Evolutionary conservation across 64 coral and sea anemone genomes (phyloP).

Genomic region (Platygyra sinensis): DNA sequence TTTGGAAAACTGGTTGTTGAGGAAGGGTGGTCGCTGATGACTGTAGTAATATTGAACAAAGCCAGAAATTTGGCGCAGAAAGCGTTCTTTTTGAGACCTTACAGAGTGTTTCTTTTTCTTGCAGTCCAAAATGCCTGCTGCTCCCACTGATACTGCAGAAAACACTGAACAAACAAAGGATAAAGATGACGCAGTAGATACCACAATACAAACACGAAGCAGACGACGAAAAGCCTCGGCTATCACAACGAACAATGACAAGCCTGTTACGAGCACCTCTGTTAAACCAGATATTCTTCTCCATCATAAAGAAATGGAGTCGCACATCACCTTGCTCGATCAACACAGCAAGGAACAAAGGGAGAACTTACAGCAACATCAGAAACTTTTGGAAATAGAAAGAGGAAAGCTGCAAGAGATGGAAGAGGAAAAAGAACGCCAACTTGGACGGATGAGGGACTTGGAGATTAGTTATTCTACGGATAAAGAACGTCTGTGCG

Average conservation of each 20-base stretch:
- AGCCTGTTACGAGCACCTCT: neutral
- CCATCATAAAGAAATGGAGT: constrained; percentile 78
- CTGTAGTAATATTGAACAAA: too few species aligned
- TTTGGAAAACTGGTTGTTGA: too few species aligned
- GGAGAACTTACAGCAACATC: constrained; percentile 68
- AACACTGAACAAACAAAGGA: neutral
- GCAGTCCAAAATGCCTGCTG: neutral
- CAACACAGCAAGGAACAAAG: constrained; percentile 89
- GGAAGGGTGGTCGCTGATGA: too few species aligned
- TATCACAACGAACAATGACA: neutral
- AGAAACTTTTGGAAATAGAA: constrained; percentile 71
- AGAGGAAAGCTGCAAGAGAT: constrained; percentile 53
- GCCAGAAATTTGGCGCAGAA: too few species aligned
- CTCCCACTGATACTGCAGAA: neutral
- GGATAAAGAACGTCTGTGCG: constrained; percentile 3
- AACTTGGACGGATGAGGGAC: neutral
- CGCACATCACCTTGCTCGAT: constrained; percentile 77
- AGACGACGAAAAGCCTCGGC: constrained; percentile 45
- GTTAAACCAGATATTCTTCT: constrained; percentile 73
- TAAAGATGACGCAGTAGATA: neutral
- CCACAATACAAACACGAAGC: constrained; percentile 40
- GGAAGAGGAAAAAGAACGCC: constrained; percentile 20
- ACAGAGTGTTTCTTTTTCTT: neutral
- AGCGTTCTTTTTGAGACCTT: neutral
- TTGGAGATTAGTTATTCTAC: constrained; percentile 16